phyloP scores from a whole-genome alignment of 2,888 invertebrate genomes.

The Acanthosoma haemorrhoidale region DNA sequence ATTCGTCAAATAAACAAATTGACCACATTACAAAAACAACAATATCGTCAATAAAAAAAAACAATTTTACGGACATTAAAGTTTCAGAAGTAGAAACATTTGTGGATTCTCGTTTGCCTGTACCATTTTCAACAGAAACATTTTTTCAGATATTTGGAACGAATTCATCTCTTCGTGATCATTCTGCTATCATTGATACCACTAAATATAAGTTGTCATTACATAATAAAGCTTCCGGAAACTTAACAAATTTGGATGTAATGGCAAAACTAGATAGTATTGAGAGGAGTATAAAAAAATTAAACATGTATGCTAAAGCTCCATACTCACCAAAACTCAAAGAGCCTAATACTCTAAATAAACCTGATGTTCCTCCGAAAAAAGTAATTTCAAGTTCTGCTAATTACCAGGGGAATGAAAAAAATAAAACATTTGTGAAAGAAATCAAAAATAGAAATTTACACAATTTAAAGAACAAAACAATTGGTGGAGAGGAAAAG shows the following conservation, averaged over 20 bases:
- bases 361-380: background rate
- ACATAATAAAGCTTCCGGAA: background rate
- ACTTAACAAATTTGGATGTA: background rate
- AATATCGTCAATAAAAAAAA: slow-evolving; percentile 10
- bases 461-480: too few relatives aligned
- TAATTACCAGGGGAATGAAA: background rate
- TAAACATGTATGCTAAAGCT: background rate
- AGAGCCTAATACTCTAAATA: background rate
- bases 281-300: background rate
- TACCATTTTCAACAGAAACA: slow-evolving; percentile 36
- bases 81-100: slow-evolving; percentile 32
- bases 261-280: background rate
- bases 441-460: background rate
- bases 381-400: background rate
- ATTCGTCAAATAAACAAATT: slow-evolving; percentile 5
- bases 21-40: slow-evolving; percentile 22
- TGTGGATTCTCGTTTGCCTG: slow-evolving; percentile 31
- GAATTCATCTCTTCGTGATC: background rate
- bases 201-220: background rate
- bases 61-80: slow-evolving; percentile 23
- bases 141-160: slow-evolving; percentile 34
- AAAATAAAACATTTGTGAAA: background rate
- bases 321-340: background rate
- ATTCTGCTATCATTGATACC: background rate
- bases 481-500: too few relatives aligned